These are phyloP conservation scores for Antrozous pallidus DNA, from an alignment of 2,797 vertebrate genomes.

Conservation along the genomic window DNA sequence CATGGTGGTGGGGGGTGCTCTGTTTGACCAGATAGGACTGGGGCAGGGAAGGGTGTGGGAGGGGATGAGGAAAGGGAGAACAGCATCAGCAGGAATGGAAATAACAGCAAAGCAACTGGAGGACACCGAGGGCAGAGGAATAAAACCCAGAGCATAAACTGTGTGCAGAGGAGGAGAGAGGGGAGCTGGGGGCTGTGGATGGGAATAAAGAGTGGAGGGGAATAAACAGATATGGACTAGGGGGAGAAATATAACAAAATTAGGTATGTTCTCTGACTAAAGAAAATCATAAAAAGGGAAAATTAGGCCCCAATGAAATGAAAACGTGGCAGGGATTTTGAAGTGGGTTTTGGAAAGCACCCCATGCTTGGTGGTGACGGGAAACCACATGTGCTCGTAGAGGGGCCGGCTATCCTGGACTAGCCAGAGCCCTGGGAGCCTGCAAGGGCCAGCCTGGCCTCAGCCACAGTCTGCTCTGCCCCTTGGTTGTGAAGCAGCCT, in stretches of 20 bases:
- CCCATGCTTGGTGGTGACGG: background rate
- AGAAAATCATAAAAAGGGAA: background rate
- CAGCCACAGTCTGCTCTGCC: background rate
- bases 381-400: fast-evolving
- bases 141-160: conserved; percentile 52
- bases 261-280: background rate
- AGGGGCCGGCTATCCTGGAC: background rate
- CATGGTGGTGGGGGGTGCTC: background rate
- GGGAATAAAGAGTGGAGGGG: background rate
- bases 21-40: background rate
- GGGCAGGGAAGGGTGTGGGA: conserved; percentile 57
- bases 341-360: background rate
- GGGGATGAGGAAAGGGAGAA: background rate
- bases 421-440: fast-evolving
- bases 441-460: too few species aligned
- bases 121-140: conserved; percentile 39
- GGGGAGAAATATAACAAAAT: conserved; percentile 70
- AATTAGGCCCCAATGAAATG: background rate
- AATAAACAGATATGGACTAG: background rate
- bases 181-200: fast-evolving
- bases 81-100: conserved; percentile 29
- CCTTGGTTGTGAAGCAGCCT: background rate
- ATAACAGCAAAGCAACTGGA: conserved; percentile 80
- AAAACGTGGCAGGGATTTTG: background rate
- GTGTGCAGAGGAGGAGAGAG: background rate